Conservation (phyloP, 2,113 vertebrate genomes). For the Tympanuchus pallidicinctus region DNA sequence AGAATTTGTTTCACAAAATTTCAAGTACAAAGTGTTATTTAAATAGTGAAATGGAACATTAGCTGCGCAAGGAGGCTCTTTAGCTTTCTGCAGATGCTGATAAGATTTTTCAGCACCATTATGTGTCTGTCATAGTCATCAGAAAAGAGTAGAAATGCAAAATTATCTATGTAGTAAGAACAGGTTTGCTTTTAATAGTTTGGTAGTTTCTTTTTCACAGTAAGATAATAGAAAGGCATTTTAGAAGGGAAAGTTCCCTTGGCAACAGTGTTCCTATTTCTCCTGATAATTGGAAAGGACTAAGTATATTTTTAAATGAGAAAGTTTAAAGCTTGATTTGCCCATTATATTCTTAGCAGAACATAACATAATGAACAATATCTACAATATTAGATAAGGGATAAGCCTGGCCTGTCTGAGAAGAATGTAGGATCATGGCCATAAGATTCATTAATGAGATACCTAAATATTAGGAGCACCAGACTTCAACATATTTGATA, state of each 20-base stretch:
- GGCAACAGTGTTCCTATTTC: neutral
- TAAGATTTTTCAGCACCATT: neutral
- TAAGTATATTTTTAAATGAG: neutral
- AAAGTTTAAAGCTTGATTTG: neutral
- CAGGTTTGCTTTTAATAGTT: neutral
- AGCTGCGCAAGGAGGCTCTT: neutral
- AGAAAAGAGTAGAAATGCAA: neutral
- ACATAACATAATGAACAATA: neutral
- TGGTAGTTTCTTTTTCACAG: neutral
- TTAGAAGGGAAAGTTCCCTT: neutral
- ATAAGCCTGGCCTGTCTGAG: neutral
- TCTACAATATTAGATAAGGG: too few species aligned
- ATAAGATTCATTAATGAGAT: neutral
- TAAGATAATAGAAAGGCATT: neutral
- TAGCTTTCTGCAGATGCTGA: neutral
- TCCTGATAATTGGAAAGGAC: neutral
- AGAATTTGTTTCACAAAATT: neutral
- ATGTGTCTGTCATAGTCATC: neutral
- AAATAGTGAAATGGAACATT: neutral
- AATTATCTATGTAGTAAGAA: neutral
- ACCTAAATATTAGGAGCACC: neutral
- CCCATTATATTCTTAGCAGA: neutral
- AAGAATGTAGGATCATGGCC: neutral
- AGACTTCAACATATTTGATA: neutral
- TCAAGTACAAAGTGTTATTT: neutral